Base-by-base conservation (phyloP, 2,113 vertebrate species). In the Leptobrachium leishanense region DNA sequence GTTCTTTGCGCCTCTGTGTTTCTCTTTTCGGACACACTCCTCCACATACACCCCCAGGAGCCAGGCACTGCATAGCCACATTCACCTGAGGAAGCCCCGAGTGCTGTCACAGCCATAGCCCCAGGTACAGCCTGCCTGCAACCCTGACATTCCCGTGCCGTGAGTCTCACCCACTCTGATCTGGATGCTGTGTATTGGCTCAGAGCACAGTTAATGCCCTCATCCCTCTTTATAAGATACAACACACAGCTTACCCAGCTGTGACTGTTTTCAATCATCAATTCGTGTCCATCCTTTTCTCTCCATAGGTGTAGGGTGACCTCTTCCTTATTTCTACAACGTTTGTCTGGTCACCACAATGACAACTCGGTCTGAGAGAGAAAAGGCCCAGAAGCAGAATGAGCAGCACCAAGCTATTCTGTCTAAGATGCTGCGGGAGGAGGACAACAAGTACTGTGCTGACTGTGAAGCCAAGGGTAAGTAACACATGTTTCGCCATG, bases 401-500 rank as follows among this genome's bases (percentile, higher is more conserved):
- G 96, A 98, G 84, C 95, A 97, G 90, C 96, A 97, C 88, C 95
- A 98, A 92, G 94, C 93, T 89, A 96, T 97, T 80, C 91, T 98
- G 85, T 92, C 95, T 69, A 92, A 93, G 88, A 95, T 98, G 90
- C 92, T 98, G 84, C 84, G 95, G 71, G 96, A 98, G 77, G 94
- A 96, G 43, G 92, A 97, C 87, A 98, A 98, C 94, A 98, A 98
- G 89, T 94, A 94, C 88, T 98, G 97, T 84, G 96, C 95, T 40
- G 97, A 98, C 93, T 98, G 97, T 76, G 95, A 97, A 88, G 96
- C 96, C 3, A 98, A 98, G 93, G 96, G 96, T 96, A 85, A 74
- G 55, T 15, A 3, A 2, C 20, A 31, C 20, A 31, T 31, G 20
- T 31, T 31, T 31, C 20, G 20, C 20, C 20, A 31, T 31, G 20